Evolutionary conservation across 2,888 invertebrate species (phyloP).

Genomic region (Helobdella robusta): DNA sequence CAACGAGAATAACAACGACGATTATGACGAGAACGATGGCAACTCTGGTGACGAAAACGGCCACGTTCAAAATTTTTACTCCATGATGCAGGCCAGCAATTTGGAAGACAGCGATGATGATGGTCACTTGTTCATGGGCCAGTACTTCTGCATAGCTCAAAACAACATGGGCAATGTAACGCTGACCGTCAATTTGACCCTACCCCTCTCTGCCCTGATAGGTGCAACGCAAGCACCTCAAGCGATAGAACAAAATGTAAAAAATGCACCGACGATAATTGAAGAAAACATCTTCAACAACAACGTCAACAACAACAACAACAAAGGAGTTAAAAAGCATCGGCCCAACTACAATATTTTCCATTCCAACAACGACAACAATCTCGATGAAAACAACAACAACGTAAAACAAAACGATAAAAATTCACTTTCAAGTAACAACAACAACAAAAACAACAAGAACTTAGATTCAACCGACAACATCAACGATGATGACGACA

Average conservation of each 20-base stretch:
- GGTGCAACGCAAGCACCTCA: not conserved
- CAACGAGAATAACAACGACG: not conserved
- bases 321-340: too few relatives aligned
- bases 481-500: not conserved
- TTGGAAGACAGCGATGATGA: not conserved
- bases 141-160: conserved; percentile 44
- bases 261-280: too few relatives aligned
- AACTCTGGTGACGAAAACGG: not conserved
- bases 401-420: not conserved
- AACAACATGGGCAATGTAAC: conserved; percentile 47
- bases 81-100: not conserved
- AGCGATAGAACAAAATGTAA: not conserved
- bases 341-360: not conserved
- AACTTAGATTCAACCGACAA: not conserved
- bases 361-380: not conserved
- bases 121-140: conserved; percentile 30
- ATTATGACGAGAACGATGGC: not conserved
- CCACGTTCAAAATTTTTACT: not conserved
- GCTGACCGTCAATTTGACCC: conserved; percentile 43
- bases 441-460: conserved; percentile 1
- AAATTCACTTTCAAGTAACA: not conserved
- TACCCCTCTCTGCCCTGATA: conserved; percentile 37
- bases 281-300: not conserved
- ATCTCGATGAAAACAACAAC: not conserved
- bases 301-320: too few relatives aligned